Base-by-base conservation (phyloP, 2,888 invertebrate species). In the Hermaeophaga mercurialis region DNA sequence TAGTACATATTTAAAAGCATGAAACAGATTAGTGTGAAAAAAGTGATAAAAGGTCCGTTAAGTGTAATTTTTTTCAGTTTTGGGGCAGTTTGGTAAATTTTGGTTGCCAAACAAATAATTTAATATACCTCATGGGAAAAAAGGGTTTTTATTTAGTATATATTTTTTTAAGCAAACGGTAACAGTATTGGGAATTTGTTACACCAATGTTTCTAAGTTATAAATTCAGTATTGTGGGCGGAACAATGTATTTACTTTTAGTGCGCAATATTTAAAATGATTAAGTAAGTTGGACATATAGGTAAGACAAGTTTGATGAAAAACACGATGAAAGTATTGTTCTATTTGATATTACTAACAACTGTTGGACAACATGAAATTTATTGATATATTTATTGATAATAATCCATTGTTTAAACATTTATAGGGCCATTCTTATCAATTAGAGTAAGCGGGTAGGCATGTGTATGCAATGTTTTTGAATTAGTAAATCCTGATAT, bases 231-330 rank as follows among this genome's bases (percentile, higher is more conserved):
- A 31, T 12, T 12, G 56, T 58, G 58, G 58, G 58, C 28, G 47
- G 50, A 46, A 58, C 54, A 58, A 58, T 54, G 48, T 58, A 52
- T 44, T 43, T 52, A 52, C 33, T 43, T 19, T 19, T 43, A 41
- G 24, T 44, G 24, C 34, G 31, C 52, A 43, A 52, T 52, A 52
- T 44, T 44, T 43, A 34, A 33, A 34, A 52, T 47, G 52, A 52
- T 52, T 52, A 52, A 44, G 15, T 52, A 24, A 50, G 39, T 41
- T 33, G 26, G 28, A 39, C 39, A 11, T 39, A 39, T 50, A 50
- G 18, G 45, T 17, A 28, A 47, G 34, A 47, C 47, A 47, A 33
- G 22, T 47, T 47, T 47, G 47, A 47, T 47, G 47, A 47, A 47
- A 44, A 44, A 8, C n/a, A 28, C 24, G 44, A 44, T 44, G 44